Evolutionary conservation across 2,797 vertebrate species (phyloP).

Genomic region (Luscinia megarhynchos): DNA sequence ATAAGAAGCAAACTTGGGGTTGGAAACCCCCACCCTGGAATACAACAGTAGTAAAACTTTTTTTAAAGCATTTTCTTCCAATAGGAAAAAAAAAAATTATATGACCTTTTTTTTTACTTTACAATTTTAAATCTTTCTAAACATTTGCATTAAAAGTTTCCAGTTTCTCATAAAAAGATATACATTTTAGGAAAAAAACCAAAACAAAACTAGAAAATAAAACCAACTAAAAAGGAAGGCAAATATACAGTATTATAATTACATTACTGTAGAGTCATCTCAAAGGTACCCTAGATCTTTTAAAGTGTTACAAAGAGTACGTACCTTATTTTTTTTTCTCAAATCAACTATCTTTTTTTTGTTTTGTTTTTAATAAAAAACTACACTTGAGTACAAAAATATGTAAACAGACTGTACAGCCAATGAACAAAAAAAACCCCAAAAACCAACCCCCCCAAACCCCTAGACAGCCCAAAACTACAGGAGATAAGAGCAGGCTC

Average conservation of each 20-base stretch:
- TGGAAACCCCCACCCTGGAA: constrained; percentile 73
- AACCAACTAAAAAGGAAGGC: constrained; percentile 75
- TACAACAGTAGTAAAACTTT: constrained; percentile 68
- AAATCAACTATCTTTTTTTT: constrained; percentile 70
- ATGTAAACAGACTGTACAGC: constrained; percentile 83
- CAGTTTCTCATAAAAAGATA: constrained; percentile 78
- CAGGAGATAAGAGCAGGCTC: constrained; percentile 57
- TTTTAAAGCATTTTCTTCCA: constrained; percentile 78
- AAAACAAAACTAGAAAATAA: constrained; percentile 71
- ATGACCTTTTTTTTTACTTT: constrained; percentile 66
- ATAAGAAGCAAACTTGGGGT: constrained; percentile 50
- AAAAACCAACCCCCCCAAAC: constrained; percentile 14
- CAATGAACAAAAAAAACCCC: constrained; percentile 43
- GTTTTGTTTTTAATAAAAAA: constrained; percentile 79
- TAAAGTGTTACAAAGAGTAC: constrained; percentile 75
- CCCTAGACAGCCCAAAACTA: constrained; percentile 68
- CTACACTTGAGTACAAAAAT: constrained; percentile 85
- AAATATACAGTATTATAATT: constrained; percentile 74
- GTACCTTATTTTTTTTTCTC: constrained; percentile 60
- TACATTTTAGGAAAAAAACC: constrained; percentile 67
- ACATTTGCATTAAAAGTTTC: constrained; percentile 74
- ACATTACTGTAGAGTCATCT: constrained; percentile 67
- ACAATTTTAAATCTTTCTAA: constrained; percentile 76
- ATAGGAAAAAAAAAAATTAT: constrained; percentile 70
- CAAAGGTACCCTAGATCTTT: constrained; percentile 72